phyloP scores from a whole-genome alignment of 2,113 vertebrate genomes.

The Nematolebias whitei region DNA sequence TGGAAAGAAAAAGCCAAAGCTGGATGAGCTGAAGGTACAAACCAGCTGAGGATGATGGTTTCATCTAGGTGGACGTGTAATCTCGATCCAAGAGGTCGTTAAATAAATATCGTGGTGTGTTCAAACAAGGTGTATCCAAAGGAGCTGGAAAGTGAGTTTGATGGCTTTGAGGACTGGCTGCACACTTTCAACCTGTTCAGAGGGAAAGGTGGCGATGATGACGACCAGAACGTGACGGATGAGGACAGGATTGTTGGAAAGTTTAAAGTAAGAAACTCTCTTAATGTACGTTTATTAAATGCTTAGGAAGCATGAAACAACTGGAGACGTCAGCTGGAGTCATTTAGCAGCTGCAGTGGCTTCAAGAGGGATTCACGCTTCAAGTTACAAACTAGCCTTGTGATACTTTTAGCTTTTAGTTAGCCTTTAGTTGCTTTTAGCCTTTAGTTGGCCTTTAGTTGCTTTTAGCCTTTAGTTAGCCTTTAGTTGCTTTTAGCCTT shows the following conservation, averaged over 20 bases:
- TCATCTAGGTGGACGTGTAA: background rate
- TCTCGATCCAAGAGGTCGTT: background rate
- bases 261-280: constrained; percentile 86
- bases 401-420: too few relatives aligned
- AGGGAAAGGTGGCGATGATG: constrained; percentile 92
- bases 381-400: too few relatives aligned
- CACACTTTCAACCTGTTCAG: constrained; percentile 94
- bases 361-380: too few relatives aligned
- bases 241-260: constrained; percentile 94
- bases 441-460: too few relatives aligned
- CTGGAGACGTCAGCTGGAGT: background rate
- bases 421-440: too few relatives aligned
- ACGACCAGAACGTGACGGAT: constrained; percentile 83
- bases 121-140: constrained; percentile 88
- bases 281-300: too few relatives aligned
- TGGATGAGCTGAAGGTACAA: constrained; percentile 90
- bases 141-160: constrained; percentile 90
- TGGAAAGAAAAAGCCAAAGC: constrained; percentile 89
- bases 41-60: background rate
- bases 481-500: too few relatives aligned
- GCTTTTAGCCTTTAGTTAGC: too few relatives aligned
- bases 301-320: background rate
- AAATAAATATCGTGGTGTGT: background rate
- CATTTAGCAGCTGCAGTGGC: too few relatives aligned
- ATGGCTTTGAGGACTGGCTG: constrained; percentile 95